Evolutionary conservation across 1,140 invertebrate genomes (phyloP).

Genomic region (Paraescarpia echinospica): DNA sequence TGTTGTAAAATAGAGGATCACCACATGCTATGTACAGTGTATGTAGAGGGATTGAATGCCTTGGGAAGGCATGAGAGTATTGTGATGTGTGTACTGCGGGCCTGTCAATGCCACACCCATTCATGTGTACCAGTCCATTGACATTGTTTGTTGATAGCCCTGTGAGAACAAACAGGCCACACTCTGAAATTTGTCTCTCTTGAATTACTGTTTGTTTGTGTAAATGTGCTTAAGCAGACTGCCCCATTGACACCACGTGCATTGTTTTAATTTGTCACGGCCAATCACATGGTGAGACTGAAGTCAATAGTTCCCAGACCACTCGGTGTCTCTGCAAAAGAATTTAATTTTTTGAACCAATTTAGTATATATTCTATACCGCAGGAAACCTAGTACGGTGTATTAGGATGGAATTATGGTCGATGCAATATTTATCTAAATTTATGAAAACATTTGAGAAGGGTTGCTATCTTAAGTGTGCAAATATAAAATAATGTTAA

Average conservation of each 20-base stretch:
- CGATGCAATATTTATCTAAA: too few relatives aligned
- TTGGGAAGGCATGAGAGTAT: background rate
- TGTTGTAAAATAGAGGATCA: too few relatives aligned
- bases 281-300: background rate
- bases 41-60: background rate
- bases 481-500: too few relatives aligned
- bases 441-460: too few relatives aligned
- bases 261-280: background rate
- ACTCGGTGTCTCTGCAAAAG: too few relatives aligned
- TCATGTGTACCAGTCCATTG: background rate
- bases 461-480: too few relatives aligned
- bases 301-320: background rate
- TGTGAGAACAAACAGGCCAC: background rate
- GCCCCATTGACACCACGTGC: background rate
- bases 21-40: too few relatives aligned
- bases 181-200: background rate
- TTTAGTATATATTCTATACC: too few relatives aligned
- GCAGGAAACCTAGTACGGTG: too few relatives aligned
- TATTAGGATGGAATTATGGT: too few relatives aligned
- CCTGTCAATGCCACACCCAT: background rate
- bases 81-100: background rate
- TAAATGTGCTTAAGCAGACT: background rate
- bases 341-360: too few relatives aligned
- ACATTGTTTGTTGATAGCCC: background rate
- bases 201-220: background rate